A percentile compares a stretch with the other conserved stretches of the same genome.
These are phyloP conservation scores for Plebejus melissa DNA, from an alignment of 2,888 invertebrate genomes.

Conservation along the genomic window DNA sequence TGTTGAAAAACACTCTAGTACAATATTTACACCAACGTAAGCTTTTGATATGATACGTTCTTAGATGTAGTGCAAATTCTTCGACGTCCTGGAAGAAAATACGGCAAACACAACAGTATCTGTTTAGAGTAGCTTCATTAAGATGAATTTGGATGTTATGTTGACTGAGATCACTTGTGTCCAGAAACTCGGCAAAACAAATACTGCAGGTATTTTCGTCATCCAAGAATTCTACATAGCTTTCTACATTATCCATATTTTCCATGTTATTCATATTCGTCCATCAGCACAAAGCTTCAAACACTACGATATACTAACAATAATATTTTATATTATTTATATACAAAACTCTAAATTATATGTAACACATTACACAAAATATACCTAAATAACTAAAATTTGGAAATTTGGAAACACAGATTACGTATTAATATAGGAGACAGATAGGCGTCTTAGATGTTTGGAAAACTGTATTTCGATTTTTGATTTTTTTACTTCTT, in stretches of 20 bases:
- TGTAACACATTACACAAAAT: too few species aligned
- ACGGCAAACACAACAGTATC: conserved; percentile 51
- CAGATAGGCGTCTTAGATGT: too few species aligned
- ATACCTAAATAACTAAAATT: too few species aligned
- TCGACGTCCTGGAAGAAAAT: conserved; percentile 42
- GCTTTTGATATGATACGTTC: conserved; percentile 46
- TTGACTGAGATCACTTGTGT: conserved; percentile 51
- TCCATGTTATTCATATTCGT: neutral
- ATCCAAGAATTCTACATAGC: conserved; percentile 29
- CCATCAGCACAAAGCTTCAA: too few species aligned
- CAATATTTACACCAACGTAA: conserved; percentile 53
- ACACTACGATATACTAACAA: too few species aligned
- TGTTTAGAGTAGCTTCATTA: conserved; percentile 29
- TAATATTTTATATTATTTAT: too few species aligned
- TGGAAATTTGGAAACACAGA: too few species aligned
- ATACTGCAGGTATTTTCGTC: conserved; percentile 50
- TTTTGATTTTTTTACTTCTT: too few species aligned
- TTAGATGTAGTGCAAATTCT: conserved; percentile 51
- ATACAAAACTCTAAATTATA: too few species aligned
- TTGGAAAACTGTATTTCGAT: too few species aligned
- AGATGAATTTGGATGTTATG: conserved; percentile 55
- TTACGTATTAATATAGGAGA: too few species aligned
- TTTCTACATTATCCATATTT: conserved; percentile 26
- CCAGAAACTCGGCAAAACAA: conserved; percentile 60
- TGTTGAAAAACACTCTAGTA: conserved; percentile 46